Evolutionary conservation across 2,888 invertebrate genomes (phyloP).

Genomic region (Nebria brevicollis): DNA sequence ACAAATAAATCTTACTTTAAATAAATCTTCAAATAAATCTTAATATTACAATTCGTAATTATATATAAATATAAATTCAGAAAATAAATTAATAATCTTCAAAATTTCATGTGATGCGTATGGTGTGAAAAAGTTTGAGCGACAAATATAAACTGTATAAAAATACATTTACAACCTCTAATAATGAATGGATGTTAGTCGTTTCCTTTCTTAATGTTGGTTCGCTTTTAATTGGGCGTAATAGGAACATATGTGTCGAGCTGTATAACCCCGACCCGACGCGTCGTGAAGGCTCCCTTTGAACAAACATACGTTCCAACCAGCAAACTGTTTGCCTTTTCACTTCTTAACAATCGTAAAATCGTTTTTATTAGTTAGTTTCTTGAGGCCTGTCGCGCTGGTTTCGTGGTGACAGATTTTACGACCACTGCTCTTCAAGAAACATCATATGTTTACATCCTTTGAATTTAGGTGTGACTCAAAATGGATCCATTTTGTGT

Average conservation of each 20-base stretch:
- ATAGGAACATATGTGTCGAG: constrained; percentile 40
- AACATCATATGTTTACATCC: constrained; percentile 15
- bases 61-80: background rate
- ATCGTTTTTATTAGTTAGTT: constrained; percentile 40
- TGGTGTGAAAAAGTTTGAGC: constrained; percentile 15
- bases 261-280: constrained; percentile 10
- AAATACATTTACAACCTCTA: constrained; percentile 45
- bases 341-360: constrained; percentile 28
- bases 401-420: constrained; percentile 39
- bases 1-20: background rate
- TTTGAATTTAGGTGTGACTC: constrained; percentile 15
- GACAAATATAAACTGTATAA: constrained; percentile 39
- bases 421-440: constrained; percentile 21
- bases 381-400: constrained; percentile 14
- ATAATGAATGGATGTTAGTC: constrained; percentile 34
- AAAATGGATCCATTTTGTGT: constrained; percentile 8
- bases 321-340: background rate
- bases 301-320: background rate
- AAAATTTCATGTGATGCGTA: background rate
- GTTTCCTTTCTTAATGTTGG: constrained; percentile 29
- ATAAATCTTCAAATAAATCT: background rate
- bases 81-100: background rate
- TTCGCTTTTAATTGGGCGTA: constrained; percentile 42
- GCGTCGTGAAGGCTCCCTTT: background rate
- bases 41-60: background rate